A percentile compares a stretch with the other conserved stretches of the same genome.
phyloP scores from a whole-genome alignment of 1,140 invertebrate genomes.

The Penaeus japonicus region DNA sequence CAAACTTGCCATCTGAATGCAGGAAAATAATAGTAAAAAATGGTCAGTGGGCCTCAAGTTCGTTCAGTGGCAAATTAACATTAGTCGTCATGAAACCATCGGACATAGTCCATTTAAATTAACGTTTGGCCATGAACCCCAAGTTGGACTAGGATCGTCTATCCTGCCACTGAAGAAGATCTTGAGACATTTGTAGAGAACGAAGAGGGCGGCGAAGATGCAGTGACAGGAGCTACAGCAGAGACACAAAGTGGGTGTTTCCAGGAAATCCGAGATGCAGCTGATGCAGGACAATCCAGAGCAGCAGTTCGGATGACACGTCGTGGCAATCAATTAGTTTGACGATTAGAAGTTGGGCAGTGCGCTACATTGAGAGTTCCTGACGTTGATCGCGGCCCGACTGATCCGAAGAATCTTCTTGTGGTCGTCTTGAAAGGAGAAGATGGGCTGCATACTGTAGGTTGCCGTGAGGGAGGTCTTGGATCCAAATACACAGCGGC shows the following conservation, averaged over 20 bases:
- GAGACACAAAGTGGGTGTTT: background rate
- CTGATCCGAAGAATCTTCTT: background rate
- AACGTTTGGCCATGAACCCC: too few relatives aligned
- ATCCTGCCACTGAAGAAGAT: too few relatives aligned
- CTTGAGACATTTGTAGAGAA: too few relatives aligned
- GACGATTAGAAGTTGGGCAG: background rate
- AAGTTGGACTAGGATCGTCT: too few relatives aligned
- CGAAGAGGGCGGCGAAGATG: too few relatives aligned
- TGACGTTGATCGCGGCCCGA: background rate
- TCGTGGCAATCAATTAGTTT: background rate
- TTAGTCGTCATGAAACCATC: too few relatives aligned
- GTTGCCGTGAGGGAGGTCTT: background rate
- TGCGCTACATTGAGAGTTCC: too few relatives aligned
- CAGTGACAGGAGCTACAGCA: too few relatives aligned
- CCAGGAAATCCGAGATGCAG: background rate
- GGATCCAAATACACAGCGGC: background rate
- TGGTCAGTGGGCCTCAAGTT: background rate
- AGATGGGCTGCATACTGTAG: background rate
- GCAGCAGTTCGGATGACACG: background rate
- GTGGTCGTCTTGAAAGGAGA: background rate
- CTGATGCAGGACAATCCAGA: background rate
- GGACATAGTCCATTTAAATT: too few relatives aligned
- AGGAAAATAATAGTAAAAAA: background rate
- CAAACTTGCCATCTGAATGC: background rate
- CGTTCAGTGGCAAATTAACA: background rate